Percentiles rank a stretch among this genome's conserved stretches.
Evolutionary conservation across 2,888 invertebrate genomes (phyloP).

Genomic region (Pegoplata infirma): DNA sequence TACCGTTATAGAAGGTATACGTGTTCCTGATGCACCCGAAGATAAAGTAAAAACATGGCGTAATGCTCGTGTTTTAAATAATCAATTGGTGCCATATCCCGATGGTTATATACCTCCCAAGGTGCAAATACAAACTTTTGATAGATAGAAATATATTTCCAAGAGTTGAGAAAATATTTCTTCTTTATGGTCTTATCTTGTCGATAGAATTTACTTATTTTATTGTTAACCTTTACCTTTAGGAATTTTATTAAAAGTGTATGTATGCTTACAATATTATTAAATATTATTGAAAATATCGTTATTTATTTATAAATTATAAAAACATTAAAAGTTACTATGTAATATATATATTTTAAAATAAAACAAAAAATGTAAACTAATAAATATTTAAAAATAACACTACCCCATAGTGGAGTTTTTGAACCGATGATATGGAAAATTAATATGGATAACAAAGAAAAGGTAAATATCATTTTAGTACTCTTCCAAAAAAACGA

Average conservation of each 20-base stretch:
- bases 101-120: conserved; percentile 84
- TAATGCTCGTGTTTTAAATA: conserved; percentile 92
- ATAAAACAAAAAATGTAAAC: not conserved
- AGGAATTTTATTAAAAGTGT: conserved; percentile 28
- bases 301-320: conserved; percentile 58
- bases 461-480: too few relatives aligned
- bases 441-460: too few relatives aligned
- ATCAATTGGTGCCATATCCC: conserved; percentile 87
- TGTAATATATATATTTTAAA: conserved; percentile 33
- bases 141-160: conserved; percentile 67
- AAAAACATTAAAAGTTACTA: conserved; percentile 44
- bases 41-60: conserved; percentile 89
- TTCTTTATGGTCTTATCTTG: conserved; percentile 30
- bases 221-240: conserved; percentile 44
- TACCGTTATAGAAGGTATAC: conserved; percentile 85
- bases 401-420: too few relatives aligned
- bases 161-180: not conserved
- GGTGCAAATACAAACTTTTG: conserved; percentile 76
- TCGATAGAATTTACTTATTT: conserved; percentile 16
- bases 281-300: conserved; percentile 13
- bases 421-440: too few relatives aligned
- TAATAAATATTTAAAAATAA: conserved; percentile 20
- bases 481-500: too few relatives aligned
- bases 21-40: conserved; percentile 90
- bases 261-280: too few relatives aligned